Conservation (phyloP, 1,140 invertebrate species). For the Drosophila sp. region DNA sequence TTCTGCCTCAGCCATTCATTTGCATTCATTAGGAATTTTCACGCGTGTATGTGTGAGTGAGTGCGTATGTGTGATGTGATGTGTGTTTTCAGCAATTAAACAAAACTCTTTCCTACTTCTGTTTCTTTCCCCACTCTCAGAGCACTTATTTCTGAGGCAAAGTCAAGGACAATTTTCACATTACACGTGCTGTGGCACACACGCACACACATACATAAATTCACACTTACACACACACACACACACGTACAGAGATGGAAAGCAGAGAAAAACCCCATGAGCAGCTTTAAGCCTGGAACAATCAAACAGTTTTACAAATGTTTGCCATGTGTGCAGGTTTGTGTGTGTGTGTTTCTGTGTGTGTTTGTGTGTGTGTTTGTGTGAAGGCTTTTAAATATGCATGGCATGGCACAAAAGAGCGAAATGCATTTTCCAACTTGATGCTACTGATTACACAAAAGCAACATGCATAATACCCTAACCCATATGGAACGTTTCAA, state of each 20-base stretch:
- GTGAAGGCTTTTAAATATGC: constrained; percentile 58
- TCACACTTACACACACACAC: neutral
- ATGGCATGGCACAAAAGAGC: constrained; percentile 54
- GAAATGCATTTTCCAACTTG: constrained; percentile 59
- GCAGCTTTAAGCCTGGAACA: constrained; percentile 42
- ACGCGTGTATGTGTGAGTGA: constrained; percentile 1
- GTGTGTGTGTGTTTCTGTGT: constrained; percentile 26
- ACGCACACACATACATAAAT: neutral
- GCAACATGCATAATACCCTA: constrained; percentile 39
- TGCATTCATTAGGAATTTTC: constrained; percentile 72
- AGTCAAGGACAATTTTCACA: constrained; percentile 77
- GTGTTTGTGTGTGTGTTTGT: constrained; percentile 26
- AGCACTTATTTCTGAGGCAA: constrained; percentile 39
- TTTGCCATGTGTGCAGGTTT: constrained; percentile 16
- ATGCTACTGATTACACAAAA: constrained; percentile 57
- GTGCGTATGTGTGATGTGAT: constrained; percentile 16
- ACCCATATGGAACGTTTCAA: constrained; percentile 10
- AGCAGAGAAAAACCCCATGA: constrained; percentile 14
- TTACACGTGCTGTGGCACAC: constrained; percentile 55
- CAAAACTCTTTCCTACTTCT: constrained; percentile 38
- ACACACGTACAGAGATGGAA: constrained; percentile 26
- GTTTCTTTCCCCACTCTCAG: neutral
- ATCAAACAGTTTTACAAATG: constrained; percentile 57
- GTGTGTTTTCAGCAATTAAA: constrained; percentile 64
- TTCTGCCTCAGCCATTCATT: constrained; percentile 66